Evolutionary conservation across 2,888 invertebrate species (phyloP).

Genomic region (Matsumyia berberina): DNA sequence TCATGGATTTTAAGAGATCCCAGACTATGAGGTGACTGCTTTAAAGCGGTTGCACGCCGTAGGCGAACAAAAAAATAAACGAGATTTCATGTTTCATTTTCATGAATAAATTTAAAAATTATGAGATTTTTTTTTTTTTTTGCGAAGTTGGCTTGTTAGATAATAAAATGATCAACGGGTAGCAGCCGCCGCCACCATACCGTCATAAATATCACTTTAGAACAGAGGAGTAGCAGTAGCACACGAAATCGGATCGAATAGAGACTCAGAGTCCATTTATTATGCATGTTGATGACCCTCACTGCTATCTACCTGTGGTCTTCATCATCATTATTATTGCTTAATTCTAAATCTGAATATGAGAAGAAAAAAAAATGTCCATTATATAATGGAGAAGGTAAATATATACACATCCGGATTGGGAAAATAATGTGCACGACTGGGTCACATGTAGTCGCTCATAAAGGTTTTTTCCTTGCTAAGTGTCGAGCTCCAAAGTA

Average conservation of each 20-base stretch:
- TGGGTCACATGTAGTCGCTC: no score
- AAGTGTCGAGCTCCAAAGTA: no score
- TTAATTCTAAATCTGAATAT: conserved; percentile 44
- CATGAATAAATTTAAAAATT: conserved; percentile 62
- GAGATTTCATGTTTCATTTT: conserved; percentile 24
- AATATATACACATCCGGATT: conserved; percentile 64
- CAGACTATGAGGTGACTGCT: conserved; percentile 38
- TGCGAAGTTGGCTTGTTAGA: conserved; percentile 19
- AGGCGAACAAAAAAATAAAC: no score
- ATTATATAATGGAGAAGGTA: conserved; percentile 56
- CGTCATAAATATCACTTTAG: no score
- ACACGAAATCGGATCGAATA: conserved; percentile 2
- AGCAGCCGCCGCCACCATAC: neutral
- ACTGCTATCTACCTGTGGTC: conserved; percentile 19
- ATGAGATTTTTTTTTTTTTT: conserved; percentile 2
- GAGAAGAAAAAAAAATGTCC: conserved; percentile 5
- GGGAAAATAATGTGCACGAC: conserved; percentile 12
- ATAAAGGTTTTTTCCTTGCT: no score
- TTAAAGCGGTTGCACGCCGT: conserved; percentile 27
- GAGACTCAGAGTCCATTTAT: conserved; percentile 30
- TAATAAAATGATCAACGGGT: conserved; percentile 21
- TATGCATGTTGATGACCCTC: conserved; percentile 70
- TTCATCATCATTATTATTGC: conserved; percentile 15
- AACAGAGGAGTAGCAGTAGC: neutral
- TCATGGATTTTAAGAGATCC: conserved; percentile 40